Conservation (phyloP, 2,888 invertebrate species). For the Didymodactylos carnosus region DNA sequence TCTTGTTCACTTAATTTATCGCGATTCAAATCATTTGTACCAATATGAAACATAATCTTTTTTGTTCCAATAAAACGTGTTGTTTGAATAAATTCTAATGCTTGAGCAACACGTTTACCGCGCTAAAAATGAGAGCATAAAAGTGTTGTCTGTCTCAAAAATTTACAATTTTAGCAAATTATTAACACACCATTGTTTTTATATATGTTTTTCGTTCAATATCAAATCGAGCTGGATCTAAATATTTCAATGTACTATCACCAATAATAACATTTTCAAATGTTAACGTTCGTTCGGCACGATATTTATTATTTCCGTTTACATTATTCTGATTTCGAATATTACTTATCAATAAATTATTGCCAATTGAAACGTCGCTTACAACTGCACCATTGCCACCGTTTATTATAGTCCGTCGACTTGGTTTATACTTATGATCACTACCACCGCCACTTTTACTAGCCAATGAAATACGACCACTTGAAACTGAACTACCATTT, state of each 20-base stretch:
- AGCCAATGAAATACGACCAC: too few species aligned
- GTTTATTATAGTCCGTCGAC: too few species aligned
- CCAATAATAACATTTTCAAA: not conserved
- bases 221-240: not conserved
- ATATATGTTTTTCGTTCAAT: not conserved
- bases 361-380: too few species aligned
- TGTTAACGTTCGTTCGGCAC: not conserved
- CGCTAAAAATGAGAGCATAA: not conserved
- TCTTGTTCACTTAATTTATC: not conserved
- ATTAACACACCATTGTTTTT: not conserved
- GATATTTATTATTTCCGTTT: not conserved
- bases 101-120: not conserved
- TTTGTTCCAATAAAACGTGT: not conserved
- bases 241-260: not conserved
- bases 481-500: not conserved
- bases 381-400: too few species aligned
- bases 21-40: not conserved
- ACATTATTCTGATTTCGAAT: not conserved
- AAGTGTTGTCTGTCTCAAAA: too few species aligned
- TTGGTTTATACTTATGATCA: too few species aligned
- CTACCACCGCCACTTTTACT: not conserved
- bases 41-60: conserved; percentile 1
- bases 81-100: not conserved
- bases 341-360: too few species aligned
- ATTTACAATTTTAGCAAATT: not conserved